Conservation (phyloP, 2,888 invertebrate genomes). For the Diogma glabrata region DNA sequence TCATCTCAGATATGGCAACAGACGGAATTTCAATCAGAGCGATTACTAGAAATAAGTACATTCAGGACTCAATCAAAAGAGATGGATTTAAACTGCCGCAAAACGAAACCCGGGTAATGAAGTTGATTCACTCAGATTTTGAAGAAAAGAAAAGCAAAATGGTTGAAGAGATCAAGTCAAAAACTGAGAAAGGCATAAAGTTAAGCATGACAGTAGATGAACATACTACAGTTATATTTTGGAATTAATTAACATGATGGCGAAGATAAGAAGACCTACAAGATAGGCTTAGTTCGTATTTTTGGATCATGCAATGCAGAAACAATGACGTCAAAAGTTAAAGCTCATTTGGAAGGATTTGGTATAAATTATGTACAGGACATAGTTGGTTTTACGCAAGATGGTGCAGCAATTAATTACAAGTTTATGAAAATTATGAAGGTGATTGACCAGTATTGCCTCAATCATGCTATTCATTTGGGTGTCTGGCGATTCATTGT, state of each 20-base stretch:
- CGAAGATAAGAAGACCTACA: too few species aligned
- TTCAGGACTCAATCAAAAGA: neutral
- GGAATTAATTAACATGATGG: too few species aligned
- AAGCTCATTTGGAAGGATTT: too few species aligned
- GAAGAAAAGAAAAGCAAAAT: neutral
- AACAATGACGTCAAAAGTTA: neutral
- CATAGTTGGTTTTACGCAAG: too few species aligned
- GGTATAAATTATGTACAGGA: too few species aligned
- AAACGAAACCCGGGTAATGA: neutral
- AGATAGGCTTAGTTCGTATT: too few species aligned
- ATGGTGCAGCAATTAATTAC: neutral
- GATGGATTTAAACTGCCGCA: neutral
- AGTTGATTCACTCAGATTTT: neutral
- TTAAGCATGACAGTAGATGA: neutral
- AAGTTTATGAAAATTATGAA: neutral
- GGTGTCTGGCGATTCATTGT: too few species aligned
- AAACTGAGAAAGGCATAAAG: neutral
- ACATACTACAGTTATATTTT: neutral
- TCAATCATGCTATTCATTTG: too few species aligned
- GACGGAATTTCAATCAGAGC: slow-evolving; percentile 4
- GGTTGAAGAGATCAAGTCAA: neutral
- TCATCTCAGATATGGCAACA: neutral
- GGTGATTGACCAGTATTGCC: too few species aligned
- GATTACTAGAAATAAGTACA: slow-evolving; percentile 4
- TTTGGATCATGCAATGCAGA: neutral